phyloP scores from a whole-genome alignment of 2,113 vertebrate genomes.

The Casuarius casuarius region DNA sequence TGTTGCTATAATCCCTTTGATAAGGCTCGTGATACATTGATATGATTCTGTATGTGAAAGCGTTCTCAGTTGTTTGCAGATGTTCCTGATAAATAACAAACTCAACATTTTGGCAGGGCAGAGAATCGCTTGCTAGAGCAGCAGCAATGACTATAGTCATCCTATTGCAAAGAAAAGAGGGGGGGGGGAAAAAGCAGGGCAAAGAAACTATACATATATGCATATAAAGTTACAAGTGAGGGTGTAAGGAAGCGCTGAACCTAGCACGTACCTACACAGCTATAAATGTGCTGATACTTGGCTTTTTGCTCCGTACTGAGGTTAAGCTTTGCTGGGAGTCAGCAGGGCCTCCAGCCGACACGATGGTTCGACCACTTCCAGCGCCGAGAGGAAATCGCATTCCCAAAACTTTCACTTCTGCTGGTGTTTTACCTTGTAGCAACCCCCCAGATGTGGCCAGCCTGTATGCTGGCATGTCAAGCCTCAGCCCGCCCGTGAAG shows the following conservation, averaged over 20 bases:
- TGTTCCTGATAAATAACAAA: background rate
- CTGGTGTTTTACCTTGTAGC: too few relatives aligned
- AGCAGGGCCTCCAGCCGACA: background rate
- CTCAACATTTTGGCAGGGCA: background rate
- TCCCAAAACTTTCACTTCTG: too few relatives aligned
- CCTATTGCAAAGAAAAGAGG: accelerated
- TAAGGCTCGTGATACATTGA: background rate
- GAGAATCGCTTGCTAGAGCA: background rate
- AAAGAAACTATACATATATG: accelerated
- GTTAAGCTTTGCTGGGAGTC: background rate
- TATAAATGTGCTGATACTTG: accelerated
- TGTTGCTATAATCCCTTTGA: background rate
- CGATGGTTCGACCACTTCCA: background rate
- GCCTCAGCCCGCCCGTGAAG: too few relatives aligned
- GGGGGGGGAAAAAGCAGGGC: too few relatives aligned
- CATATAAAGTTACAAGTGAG: accelerated
- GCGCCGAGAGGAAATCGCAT: background rate
- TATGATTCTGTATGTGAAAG: background rate
- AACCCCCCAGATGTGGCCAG: too few relatives aligned
- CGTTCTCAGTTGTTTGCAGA: background rate
- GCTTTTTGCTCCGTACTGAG: background rate
- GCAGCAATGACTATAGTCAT: background rate
- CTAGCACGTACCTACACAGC: accelerated
- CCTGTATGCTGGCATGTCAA: too few relatives aligned
- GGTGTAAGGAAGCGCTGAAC: accelerated